These are phyloP conservation scores for Ctenopoma kingsleyae DNA, from an alignment of 2,797 vertebrate species.

Conservation along the genomic window DNA sequence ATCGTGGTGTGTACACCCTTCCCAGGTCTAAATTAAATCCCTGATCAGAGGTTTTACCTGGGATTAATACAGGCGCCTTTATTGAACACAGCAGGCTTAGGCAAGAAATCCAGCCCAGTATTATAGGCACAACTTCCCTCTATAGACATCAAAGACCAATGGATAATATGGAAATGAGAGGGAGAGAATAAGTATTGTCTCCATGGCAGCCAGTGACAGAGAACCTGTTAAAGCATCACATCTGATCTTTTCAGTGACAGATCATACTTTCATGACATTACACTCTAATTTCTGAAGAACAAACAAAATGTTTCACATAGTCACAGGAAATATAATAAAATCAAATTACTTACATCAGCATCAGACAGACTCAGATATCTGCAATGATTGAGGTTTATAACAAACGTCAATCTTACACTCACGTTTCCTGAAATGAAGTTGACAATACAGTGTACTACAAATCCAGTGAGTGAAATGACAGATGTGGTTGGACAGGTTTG, in stretches of 20 bases:
- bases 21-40: constrained; percentile 78
- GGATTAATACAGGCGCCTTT: constrained; percentile 77
- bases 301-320: not conserved
- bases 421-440: too few species aligned
- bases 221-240: constrained; percentile 46
- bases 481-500: not conserved
- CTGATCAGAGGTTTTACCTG: constrained; percentile 78
- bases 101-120: constrained; percentile 45
- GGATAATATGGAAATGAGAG: constrained; percentile 47
- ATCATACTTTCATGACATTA: constrained; percentile 8
- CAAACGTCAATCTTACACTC: too few species aligned
- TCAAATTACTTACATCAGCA: not conserved
- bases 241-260: constrained; percentile 26
- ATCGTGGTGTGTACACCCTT: constrained; percentile 63
- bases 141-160: constrained; percentile 48
- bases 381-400: not conserved
- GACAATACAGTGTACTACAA: not conserved
- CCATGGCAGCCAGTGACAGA: constrained; percentile 62
- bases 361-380: constrained; percentile 5
- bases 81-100: constrained; percentile 51
- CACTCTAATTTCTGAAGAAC: constrained; percentile 8
- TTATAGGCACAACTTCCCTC: constrained; percentile 46
- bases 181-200: constrained; percentile 43
- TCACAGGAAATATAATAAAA: not conserved
- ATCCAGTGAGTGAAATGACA: not conserved